Evolutionary conservation across 2,888 invertebrate genomes (phyloP).

Genomic region (Linnaemya tessellans): DNA sequence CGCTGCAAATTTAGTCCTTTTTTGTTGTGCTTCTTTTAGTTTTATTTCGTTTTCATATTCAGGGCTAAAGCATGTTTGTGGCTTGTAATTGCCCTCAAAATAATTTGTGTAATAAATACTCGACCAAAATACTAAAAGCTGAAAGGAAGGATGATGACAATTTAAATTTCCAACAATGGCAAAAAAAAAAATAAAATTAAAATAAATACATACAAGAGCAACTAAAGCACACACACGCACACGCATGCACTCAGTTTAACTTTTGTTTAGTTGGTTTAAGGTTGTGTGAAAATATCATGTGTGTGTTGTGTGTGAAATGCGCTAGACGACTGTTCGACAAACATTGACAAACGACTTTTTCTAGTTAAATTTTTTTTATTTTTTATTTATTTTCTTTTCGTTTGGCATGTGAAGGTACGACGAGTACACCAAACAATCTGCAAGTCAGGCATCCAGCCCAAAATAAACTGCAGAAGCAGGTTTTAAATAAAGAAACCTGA

Average conservation of each 20-base stretch:
- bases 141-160: conserved; percentile 66
- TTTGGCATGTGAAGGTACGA: not conserved
- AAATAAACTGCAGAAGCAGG: conserved; percentile 27
- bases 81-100: conserved; percentile 71
- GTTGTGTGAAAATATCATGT: conserved; percentile 6
- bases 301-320: conserved; percentile 11
- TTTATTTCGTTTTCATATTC: conserved; percentile 54
- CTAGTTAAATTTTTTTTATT: not conserved
- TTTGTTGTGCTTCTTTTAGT: conserved; percentile 19
- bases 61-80: conserved; percentile 68
- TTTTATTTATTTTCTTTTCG: too few species aligned
- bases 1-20: conserved; percentile 58
- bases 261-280: conserved; percentile 50
- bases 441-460: conserved; percentile 30
- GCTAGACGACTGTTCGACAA: conserved; percentile 25
- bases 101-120: conserved; percentile 71
- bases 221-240: not conserved
- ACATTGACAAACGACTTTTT: conserved; percentile 36
- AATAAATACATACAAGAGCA: not conserved
- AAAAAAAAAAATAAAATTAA: conserved; percentile 10
- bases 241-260: conserved; percentile 1
- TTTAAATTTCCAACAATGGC: conserved; percentile 58
- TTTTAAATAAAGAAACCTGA: conserved; percentile 22
- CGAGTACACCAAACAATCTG: not conserved
- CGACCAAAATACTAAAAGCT: conserved; percentile 53